Evolutionary conservation across 2,888 invertebrate species (phyloP).

Genomic region (Pristionchus fissidentatus): DNA sequence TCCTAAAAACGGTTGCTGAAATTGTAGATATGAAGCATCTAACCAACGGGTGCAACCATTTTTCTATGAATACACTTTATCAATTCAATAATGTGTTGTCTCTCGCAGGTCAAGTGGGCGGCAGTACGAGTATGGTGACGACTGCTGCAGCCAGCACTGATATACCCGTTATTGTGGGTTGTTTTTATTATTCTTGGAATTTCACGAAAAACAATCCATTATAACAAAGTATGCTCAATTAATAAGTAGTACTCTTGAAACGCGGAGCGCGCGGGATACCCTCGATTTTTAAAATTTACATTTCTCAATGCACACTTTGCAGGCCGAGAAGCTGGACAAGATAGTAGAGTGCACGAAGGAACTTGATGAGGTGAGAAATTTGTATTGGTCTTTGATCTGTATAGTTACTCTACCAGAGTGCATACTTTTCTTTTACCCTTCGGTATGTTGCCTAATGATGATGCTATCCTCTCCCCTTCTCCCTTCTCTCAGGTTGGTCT

Average conservation of each 20-base stretch:
- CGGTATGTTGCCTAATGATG: not conserved
- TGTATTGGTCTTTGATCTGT: constrained; percentile 16
- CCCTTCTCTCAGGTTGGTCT: constrained; percentile 76
- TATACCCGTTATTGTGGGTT: constrained; percentile 83
- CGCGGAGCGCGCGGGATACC: not conserved
- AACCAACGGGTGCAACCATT: too few relatives aligned
- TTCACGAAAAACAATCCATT: not conserved
- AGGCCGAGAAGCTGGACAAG: constrained; percentile 48
- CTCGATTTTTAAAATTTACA: not conserved
- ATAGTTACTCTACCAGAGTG: not conserved
- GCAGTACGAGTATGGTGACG: constrained; percentile 84
- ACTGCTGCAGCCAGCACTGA: constrained; percentile 94
- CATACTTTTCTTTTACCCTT: not conserved
- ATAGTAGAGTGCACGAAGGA: constrained; percentile 39
- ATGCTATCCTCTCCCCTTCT: not conserved
- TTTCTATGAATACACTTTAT: too few relatives aligned
- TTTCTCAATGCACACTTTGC: constrained; percentile 63
- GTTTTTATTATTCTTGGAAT: not conserved
- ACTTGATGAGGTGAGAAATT: constrained; percentile 43
- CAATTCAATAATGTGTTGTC: not conserved
- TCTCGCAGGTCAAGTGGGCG: not conserved
- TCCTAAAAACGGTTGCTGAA: too few relatives aligned
- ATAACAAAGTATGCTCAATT: not conserved
- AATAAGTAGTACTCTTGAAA: not conserved
- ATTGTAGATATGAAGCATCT: too few relatives aligned